These are phyloP conservation scores for Drosophila sulfurigaster DNA, from an alignment of 1,140 invertebrate species.

Conservation along the genomic window DNA sequence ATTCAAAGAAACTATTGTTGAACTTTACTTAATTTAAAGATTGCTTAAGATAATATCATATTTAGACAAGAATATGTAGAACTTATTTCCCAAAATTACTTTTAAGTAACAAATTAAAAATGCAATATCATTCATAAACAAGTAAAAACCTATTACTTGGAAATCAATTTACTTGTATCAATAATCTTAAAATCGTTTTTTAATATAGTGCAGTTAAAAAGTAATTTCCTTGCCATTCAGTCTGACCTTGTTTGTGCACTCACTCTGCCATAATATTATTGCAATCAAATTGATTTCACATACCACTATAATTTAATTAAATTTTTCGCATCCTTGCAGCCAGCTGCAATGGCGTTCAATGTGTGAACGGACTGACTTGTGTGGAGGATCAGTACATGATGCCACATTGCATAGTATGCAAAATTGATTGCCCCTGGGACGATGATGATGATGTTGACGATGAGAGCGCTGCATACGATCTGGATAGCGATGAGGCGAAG, in stretches of 20 bases:
- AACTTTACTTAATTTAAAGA: too few relatives aligned
- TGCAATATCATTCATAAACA: too few relatives aligned
- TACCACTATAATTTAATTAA: conserved; percentile 1
- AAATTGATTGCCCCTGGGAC: conserved; percentile 87
- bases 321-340: conserved; percentile 85
- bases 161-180: too few relatives aligned
- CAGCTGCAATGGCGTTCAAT: conserved; percentile 92
- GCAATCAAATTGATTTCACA: neutral
- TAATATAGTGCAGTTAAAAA: neutral
- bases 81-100: too few relatives aligned
- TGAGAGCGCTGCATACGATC: conserved; percentile 32
- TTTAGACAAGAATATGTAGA: too few relatives aligned
- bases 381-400: conserved; percentile 93
- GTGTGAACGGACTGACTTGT: conserved; percentile 92
- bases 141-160: too few relatives aligned
- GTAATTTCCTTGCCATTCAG: neutral
- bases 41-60: too few relatives aligned
- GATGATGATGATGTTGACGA: conserved; percentile 22
- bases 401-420: conserved; percentile 93
- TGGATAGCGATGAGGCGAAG: conserved; percentile 69
- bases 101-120: too few relatives aligned
- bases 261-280: too few relatives aligned
- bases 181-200: too few relatives aligned
- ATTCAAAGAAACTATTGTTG: too few relatives aligned
- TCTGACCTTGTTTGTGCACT: neutral